These are phyloP conservation scores for Gymnocephalus cernua DNA, from an alignment of 2,113 vertebrate species.

Conservation along the genomic window DNA sequence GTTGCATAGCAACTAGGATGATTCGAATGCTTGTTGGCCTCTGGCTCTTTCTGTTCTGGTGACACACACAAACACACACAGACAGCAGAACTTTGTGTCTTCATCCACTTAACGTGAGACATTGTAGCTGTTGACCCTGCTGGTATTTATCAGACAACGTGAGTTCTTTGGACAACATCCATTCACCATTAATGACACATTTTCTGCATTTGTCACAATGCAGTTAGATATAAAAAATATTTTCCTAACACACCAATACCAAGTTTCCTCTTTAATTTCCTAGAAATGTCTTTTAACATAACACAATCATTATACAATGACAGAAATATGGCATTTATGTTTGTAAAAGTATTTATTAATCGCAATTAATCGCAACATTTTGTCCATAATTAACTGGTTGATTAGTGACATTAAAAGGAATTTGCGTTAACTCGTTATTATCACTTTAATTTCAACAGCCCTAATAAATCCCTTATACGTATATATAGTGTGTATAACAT, in stretches of 20 bases:
- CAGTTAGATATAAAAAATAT: background rate
- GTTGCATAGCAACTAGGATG: constrained; percentile 18
- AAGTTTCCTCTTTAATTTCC: background rate
- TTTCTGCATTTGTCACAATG: background rate
- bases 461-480: too few species aligned
- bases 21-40: background rate
- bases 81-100: background rate
- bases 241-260: background rate
- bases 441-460: too few species aligned
- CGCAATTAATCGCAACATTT: too few species aligned
- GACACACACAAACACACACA: background rate
- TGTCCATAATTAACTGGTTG: too few species aligned
- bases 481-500: too few species aligned
- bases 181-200: background rate
- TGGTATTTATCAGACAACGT: background rate
- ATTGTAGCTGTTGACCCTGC: background rate
- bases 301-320: background rate
- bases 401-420: too few species aligned
- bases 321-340: background rate
- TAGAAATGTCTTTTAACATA: too few species aligned
- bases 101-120: background rate
- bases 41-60: background rate
- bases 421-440: too few species aligned
- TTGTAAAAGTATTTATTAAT: background rate
- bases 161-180: background rate